phyloP scores from a whole-genome alignment of 2,113 vertebrate genomes.

The Dissostichus mawsoni region DNA sequence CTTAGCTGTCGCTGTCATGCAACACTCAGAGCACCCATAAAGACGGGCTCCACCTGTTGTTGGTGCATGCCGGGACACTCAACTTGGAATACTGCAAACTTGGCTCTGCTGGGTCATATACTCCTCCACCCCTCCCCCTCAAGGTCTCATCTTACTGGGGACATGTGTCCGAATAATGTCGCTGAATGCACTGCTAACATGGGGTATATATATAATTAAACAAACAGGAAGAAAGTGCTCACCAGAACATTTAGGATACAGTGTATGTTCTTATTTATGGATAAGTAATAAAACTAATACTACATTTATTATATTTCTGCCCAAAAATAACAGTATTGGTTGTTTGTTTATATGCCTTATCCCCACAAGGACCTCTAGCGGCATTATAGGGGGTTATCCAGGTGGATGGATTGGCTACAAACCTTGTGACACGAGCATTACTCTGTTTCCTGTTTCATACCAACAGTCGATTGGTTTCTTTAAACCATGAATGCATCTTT shows the following conservation, averaged over 20 bases:
- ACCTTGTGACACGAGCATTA: background rate
- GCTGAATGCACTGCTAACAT: constrained; percentile 49
- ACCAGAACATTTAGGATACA: constrained; percentile 16
- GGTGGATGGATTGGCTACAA: background rate
- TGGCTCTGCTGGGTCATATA: constrained; percentile 55
- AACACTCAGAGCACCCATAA: constrained; percentile 59
- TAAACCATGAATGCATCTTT: background rate
- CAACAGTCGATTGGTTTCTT: background rate
- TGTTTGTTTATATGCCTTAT: background rate
- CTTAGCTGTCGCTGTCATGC: constrained; percentile 53
- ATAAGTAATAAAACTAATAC: background rate
- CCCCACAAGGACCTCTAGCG: constrained; percentile 4
- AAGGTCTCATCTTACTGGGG: constrained; percentile 54
- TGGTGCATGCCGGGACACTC: constrained; percentile 65
- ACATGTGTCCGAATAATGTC: constrained; percentile 59
- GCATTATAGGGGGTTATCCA: too few relatives aligned
- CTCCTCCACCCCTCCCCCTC: constrained; percentile 11
- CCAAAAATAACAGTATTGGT: too few relatives aligned
- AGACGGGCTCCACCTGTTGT: constrained; percentile 71
- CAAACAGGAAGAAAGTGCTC: constrained; percentile 20
- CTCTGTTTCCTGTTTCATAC: background rate
- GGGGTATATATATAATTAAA: constrained; percentile 13
- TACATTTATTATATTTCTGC: background rate
- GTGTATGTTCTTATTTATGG: background rate
- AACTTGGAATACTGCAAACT: constrained; percentile 73